phyloP scores from a whole-genome alignment of 2,888 invertebrate genomes.

The Lepidocyrtoides sp. region DNA sequence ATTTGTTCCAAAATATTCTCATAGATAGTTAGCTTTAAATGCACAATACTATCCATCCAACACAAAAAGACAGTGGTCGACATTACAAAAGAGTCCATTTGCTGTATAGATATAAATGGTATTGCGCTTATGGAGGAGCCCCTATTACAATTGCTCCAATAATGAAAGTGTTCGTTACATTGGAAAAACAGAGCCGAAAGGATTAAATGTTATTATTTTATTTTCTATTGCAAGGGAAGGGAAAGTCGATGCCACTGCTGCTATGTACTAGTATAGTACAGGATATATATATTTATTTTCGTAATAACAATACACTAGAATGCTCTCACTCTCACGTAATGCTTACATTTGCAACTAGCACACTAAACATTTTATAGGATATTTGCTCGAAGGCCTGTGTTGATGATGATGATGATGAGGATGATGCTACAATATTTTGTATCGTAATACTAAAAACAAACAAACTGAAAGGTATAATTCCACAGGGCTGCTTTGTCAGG shows the following conservation, averaged over 20 bases:
- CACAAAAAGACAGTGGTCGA: neutral
- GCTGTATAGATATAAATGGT: no score
- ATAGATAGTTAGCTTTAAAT: no score
- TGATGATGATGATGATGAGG: no score
- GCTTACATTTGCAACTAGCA: no score
- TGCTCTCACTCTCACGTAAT: no score
- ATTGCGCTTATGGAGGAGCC: no score
- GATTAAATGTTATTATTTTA: conserved; percentile 6
- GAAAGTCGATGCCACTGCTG: neutral
- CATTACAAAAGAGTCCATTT: neutral
- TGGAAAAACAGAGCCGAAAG: conserved; percentile 3
- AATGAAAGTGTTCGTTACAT: neutral
- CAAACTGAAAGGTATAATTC: conserved; percentile 27
- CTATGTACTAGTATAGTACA: neutral
- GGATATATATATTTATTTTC: no score
- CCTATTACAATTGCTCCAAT: neutral
- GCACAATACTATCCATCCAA: no score
- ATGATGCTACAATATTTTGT: conserved; percentile 22
- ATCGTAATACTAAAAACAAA: conserved; percentile 52
- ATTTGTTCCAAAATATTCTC: no score
- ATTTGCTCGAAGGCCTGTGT: no score
- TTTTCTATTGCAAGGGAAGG: neutral
- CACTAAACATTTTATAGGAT: no score
- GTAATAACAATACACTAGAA: no score
- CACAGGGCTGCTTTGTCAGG: neutral